Evolutionary conservation across 1,140 invertebrate genomes (phyloP).

Genomic region (Ditylenchus dipsaci): DNA sequence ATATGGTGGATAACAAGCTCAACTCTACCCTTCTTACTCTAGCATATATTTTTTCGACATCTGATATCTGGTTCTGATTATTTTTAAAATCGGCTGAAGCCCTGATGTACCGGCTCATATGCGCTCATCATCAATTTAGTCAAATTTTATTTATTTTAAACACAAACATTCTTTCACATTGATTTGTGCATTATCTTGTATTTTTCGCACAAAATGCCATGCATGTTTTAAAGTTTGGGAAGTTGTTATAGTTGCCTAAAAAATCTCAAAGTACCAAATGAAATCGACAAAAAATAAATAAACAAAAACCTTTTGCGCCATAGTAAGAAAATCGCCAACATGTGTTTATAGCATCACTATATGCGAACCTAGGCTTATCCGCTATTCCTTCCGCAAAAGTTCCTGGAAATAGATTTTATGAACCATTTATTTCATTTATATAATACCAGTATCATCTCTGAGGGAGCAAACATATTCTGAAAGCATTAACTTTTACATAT

Average conservation of each 20-base stretch:
- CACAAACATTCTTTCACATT: too few species aligned
- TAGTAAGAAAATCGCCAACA: conserved; percentile 46
- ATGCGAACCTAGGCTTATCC: conserved; percentile 44
- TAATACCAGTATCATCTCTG: conserved; percentile 32
- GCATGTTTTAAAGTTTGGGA: conserved; percentile 34
- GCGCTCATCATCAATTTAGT: too few species aligned
- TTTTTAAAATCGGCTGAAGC: too few species aligned
- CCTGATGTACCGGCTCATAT: too few species aligned
- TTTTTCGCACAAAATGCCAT: conserved; percentile 34
- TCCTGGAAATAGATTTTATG: not conserved
- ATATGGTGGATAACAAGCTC: too few species aligned
- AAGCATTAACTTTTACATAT: conserved; percentile 2
- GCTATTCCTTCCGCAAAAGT: conserved; percentile 45
- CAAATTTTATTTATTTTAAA: too few species aligned
- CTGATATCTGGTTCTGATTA: too few species aligned
- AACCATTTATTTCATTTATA: not conserved
- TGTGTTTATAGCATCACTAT: conserved; percentile 37
- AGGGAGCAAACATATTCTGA: conserved; percentile 44
- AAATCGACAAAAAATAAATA: too few species aligned
- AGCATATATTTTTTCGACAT: too few species aligned
- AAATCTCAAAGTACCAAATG: not conserved
- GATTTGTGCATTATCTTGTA: too few species aligned
- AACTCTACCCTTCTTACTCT: too few species aligned
- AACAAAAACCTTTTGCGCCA: conserved; percentile 24
- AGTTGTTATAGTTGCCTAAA: conserved; percentile 42